Conservation (phyloP, 2,113 vertebrate species). For the Xiphias gladius region DNA sequence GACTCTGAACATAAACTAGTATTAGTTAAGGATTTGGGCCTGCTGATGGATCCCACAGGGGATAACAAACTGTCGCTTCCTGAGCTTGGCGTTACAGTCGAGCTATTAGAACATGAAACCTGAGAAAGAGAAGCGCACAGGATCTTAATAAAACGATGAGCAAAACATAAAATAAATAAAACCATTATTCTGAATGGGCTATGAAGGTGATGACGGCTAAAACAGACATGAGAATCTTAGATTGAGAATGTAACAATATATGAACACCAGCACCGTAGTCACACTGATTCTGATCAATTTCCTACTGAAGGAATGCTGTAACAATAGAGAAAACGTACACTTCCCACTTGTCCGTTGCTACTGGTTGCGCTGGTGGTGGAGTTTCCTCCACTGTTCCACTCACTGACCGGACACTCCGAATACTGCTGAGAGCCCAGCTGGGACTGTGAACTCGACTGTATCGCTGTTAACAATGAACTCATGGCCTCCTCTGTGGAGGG, state of each 20-base stretch:
- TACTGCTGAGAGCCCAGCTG: conserved; percentile 84
- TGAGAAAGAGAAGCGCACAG: conserved; percentile 86
- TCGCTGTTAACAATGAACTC: conserved; percentile 84
- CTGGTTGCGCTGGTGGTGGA: conserved; percentile 77
- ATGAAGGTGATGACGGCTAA: background rate
- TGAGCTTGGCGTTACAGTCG: conserved; percentile 88
- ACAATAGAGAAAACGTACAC: conserved; percentile 82
- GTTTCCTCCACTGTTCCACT: conserved; percentile 87
- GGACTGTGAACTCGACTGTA: conserved; percentile 84
- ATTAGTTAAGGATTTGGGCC: conserved; percentile 88
- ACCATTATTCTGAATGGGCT: conserved; percentile 19
- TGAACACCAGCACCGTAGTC: background rate
- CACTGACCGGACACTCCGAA: conserved; percentile 86
- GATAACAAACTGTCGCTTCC: conserved; percentile 90
- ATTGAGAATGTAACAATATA: background rate
- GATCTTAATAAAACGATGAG: conserved; percentile 70
- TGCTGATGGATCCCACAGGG: conserved; percentile 86
- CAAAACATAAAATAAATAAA: conserved; percentile 45
- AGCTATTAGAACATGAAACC: conserved; percentile 89
- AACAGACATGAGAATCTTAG: background rate
- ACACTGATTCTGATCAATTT: background rate
- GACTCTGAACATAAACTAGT: conserved; percentile 88
- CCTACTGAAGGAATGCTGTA: background rate
- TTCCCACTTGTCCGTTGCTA: conserved; percentile 87
- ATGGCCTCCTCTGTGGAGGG: conserved; percentile 87